Conservation (phyloP, 2,797 vertebrate species). For the Calcarius lapponicus region DNA sequence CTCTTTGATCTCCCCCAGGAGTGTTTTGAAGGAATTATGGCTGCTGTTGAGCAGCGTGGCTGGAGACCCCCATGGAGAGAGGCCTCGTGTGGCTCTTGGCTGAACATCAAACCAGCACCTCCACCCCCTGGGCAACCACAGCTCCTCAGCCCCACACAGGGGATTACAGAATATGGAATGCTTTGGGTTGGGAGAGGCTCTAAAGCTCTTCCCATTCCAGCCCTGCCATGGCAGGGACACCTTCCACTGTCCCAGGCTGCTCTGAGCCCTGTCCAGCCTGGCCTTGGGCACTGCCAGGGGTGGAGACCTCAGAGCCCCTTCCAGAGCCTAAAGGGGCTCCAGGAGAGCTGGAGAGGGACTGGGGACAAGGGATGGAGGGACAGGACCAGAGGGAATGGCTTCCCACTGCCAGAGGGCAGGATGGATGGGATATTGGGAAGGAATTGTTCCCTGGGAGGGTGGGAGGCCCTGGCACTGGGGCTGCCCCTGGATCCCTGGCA, state of each 20-base stretch:
- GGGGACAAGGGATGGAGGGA: fast-evolving
- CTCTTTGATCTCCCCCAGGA: background rate
- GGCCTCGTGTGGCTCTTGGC: background rate
- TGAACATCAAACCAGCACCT: background rate
- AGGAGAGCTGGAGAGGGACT: background rate
- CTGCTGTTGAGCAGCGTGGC: background rate
- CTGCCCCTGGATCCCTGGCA: background rate
- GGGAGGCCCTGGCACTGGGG: background rate
- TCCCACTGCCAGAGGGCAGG: background rate
- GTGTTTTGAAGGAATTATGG: background rate
- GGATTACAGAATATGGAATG: background rate
- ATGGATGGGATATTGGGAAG: fast-evolving
- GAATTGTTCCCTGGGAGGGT: fast-evolving
- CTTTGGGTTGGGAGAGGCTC: background rate
- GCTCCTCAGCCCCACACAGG: background rate
- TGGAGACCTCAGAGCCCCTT: background rate
- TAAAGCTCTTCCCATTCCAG: background rate
- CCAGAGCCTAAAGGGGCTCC: background rate
- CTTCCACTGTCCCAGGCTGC: background rate
- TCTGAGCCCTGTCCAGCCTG: background rate
- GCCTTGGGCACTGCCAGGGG: background rate
- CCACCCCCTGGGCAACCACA: background rate
- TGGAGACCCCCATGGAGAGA: background rate
- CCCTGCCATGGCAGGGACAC: background rate
- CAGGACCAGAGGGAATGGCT: background rate